Base-by-base conservation (phyloP, 2,113 vertebrate species). In the Myotis brandtii region DNA sequence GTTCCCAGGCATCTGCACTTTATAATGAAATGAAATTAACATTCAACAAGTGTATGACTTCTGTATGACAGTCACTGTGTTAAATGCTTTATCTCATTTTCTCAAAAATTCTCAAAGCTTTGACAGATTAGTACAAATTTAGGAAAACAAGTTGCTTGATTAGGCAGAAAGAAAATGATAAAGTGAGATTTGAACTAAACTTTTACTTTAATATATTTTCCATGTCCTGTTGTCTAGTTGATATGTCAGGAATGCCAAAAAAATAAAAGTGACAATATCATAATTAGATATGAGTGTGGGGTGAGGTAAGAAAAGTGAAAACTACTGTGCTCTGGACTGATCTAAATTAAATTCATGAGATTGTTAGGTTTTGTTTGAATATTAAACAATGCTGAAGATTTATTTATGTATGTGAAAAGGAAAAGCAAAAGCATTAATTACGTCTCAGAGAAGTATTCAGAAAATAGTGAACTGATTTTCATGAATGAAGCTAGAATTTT, bases 31-130 rank as follows among this genome's bases (percentile, higher is more conserved):
- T 40, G 18, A 81, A 77, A 69, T 83, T 64, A 56, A 77, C 37
- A 77, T 87, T 76, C 48, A 75, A 69, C 13, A 66, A 66, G 7
- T 52, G 21, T 62, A 62, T 27, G 25, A 27, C 70, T 17, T 70
- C 54, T 72, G 16, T 92, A 48, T 40, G 50, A 82, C 23, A 76
- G 12, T 0, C 73, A 34, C 6, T 30, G 6, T 59, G 13, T 46
- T 75, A 89, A 50, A 52, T 54, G 21, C 23, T 52, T 56, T 50
- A 56, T 82, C 18, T 62, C 30, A 90, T 93, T 96, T 95, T 83
- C 52, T 27, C 69, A 86, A 83, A 83, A 59, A 30, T 56, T 66
- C 32, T 5, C 23, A 76, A 77, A 77, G 7, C 2, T 54, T 48
- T 89, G 37, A 54, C 2, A 76, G 25, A 16, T 59, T 77, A 90